These are phyloP conservation scores for Thalassarche chlororhynchos DNA, from an alignment of 2,113 vertebrate genomes.

Conservation along the genomic window DNA sequence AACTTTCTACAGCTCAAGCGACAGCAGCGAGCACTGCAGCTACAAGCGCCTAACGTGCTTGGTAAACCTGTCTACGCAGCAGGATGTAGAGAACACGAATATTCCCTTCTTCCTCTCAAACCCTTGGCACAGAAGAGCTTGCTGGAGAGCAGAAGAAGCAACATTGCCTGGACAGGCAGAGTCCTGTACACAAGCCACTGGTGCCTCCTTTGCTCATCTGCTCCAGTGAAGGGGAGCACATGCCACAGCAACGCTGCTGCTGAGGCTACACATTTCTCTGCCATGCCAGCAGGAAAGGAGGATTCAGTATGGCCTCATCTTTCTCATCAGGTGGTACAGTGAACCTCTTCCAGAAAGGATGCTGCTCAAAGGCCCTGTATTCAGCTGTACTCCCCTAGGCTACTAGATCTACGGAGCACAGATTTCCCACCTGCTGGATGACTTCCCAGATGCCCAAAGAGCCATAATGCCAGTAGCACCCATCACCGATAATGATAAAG, in stretches of 20 bases:
- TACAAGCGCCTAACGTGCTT: neutral
- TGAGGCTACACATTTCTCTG: neutral
- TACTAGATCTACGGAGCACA: neutral
- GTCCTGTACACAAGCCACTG: neutral
- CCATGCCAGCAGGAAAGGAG: neutral
- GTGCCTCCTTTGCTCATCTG: neutral
- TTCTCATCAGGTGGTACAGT: neutral
- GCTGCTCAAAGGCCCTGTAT: neutral
- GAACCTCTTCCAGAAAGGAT: neutral
- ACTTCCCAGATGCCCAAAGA: neutral
- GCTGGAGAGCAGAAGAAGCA: neutral
- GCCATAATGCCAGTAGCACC: neutral
- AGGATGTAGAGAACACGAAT: neutral
- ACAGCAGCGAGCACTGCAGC: neutral
- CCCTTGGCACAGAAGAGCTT: neutral
- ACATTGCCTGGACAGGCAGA: neutral
- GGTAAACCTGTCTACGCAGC: neutral
- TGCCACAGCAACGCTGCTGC: neutral
- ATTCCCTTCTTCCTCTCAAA: neutral
- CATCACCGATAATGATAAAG: neutral
- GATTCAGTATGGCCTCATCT: neutral
- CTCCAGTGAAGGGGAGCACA: neutral
- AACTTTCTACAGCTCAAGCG: neutral
- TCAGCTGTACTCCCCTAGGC: neutral
- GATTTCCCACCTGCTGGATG: neutral